Base-by-base conservation (phyloP, 2,888 invertebrate genomes). In the Timandra comae region DNA sequence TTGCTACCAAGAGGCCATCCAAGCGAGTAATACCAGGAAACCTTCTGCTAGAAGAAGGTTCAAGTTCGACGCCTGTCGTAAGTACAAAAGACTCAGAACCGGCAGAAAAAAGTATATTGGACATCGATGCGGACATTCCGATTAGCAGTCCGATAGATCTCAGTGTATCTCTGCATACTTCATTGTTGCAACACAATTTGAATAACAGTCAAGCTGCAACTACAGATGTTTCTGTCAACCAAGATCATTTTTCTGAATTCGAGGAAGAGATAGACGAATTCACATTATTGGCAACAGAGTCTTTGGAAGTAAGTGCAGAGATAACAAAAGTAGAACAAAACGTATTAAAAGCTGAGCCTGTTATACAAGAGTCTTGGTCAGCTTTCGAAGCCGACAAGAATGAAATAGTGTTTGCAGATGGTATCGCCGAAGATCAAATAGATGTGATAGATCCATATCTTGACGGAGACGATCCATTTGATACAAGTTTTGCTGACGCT, bases 401-500 rank as follows among this genome's bases (percentile, higher is more conserved):
- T 59, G 81, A 79, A 41, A 58, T 59, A 27, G 84, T 79, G 25
- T 84, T 80, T 49, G 84, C 86, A 13, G 84, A 81, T 47, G 62
- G 75, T 31, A 79, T 85, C 31, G 70, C 73, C 12, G 85, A 86
- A 60, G 84, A 87, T 59, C 77, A 81, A 47, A 69, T 80, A 42
- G 82, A 85, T 54, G 62, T 77, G 2, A 33, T 72, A 42, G 81
- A 81, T 51, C 79, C 75, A 30, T 88, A 88, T 58, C 59, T 80
- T 44, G 89, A 87, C 43, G 88, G 89, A 56, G 90, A 89, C 54
- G 95, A 95, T 87, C 95, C 95, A 0, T 95, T 95, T 56, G 95
- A 95, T 59, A 95, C 95, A 11, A 90, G 93, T 29, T 94, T 94
- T 69, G 94, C 92, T 0, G 92, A 92, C 34, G 91, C 91, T 53